A percentile compares a stretch with the other conserved stretches of the same genome.
Evolutionary conservation across 2,113 vertebrate species (phyloP).

Genomic region (Thinocorus orbignyianus): DNA sequence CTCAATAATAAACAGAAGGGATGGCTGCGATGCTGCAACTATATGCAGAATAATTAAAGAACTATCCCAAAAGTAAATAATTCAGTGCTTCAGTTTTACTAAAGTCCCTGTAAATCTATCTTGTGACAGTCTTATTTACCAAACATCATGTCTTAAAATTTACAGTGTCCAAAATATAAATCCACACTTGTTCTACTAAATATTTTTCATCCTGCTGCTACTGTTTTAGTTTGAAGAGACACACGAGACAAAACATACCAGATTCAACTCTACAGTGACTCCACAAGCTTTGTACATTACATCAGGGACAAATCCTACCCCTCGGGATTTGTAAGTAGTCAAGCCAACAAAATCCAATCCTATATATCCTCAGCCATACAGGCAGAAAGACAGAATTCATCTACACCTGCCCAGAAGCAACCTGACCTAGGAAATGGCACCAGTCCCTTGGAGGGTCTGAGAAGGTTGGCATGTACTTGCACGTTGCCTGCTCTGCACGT

Average conservation of each 20-base stretch:
- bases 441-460: neutral
- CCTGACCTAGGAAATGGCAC: neutral
- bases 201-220: neutral
- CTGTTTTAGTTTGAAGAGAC: neutral
- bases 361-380: neutral
- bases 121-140: neutral
- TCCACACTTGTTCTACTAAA: neutral
- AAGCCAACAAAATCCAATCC: neutral
- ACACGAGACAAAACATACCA: neutral
- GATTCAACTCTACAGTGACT: neutral
- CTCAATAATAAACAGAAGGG: neutral
- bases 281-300: neutral
- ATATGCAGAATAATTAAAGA: neutral
- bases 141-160: neutral
- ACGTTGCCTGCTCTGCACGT: accelerated
- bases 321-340: neutral
- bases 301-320: accelerated
- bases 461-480: accelerated
- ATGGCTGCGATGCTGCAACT: neutral
- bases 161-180: neutral
- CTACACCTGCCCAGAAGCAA: neutral
- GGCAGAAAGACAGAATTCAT: neutral
- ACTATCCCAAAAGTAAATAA: neutral
- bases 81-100: neutral
- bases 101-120: neutral